These are phyloP conservation scores for Tyrophagus putrescentiae DNA, from an alignment of 1,140 invertebrate species.

Conservation along the genomic window DNA sequence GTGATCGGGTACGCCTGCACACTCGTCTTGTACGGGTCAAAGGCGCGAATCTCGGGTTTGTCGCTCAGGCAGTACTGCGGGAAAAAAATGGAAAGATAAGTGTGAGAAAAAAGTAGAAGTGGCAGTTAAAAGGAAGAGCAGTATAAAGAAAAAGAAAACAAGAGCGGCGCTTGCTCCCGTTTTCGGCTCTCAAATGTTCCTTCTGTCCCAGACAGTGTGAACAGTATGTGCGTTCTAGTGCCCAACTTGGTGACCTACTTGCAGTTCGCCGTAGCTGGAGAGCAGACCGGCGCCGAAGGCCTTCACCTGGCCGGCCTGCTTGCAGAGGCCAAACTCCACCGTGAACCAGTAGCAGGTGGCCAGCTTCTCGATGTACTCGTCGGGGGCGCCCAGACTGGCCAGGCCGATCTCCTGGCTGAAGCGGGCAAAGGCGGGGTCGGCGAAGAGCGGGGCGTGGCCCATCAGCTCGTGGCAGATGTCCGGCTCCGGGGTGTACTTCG, in stretches of 20 bases:
- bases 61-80: slow-evolving; percentile 73
- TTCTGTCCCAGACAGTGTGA: no score
- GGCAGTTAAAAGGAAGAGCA: neutral
- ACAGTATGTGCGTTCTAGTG: no score
- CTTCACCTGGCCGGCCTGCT: slow-evolving; percentile 70
- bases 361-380: slow-evolving; percentile 94
- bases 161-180: no score
- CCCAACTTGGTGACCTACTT: slow-evolving; percentile 28
- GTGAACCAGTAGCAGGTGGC: slow-evolving; percentile 99
- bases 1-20: slow-evolving; percentile 76
- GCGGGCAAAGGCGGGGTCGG: slow-evolving; percentile 41
- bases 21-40: slow-evolving; percentile 72
- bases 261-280: slow-evolving; percentile 88
- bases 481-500: slow-evolving; percentile 71
- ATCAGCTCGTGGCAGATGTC: slow-evolving; percentile 42
- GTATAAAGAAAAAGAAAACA: neutral
- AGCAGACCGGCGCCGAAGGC: slow-evolving; percentile 92
- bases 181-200: no score
- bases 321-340: slow-evolving; percentile 94
- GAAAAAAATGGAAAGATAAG: slow-evolving; percentile 21
- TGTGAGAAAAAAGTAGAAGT: neutral
- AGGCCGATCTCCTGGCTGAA: slow-evolving; percentile 45
- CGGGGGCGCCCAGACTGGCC: slow-evolving; percentile 78
- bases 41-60: slow-evolving; percentile 70
- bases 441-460: slow-evolving; percentile 42